phyloP scores from a whole-genome alignment of 2,113 vertebrate species.

The Orientallactaga bullata region DNA sequence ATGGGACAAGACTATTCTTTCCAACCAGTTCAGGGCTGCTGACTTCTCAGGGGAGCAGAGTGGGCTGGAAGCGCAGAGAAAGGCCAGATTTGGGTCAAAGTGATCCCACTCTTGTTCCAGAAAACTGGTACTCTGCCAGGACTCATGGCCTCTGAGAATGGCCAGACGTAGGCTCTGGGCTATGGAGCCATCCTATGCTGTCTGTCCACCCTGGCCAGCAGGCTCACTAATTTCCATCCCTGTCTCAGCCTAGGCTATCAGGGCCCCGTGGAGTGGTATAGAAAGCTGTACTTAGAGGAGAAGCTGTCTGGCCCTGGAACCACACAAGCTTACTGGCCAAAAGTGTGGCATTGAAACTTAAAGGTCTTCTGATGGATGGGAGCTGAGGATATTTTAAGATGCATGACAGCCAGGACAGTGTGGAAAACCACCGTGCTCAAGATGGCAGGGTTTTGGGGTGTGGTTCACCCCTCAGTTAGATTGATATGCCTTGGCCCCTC shows the following conservation, averaged over 20 bases:
- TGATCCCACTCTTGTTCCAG: neutral
- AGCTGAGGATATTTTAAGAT: constrained; percentile 1
- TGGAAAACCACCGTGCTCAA: neutral
- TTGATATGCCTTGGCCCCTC: neutral
- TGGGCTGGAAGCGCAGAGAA: neutral
- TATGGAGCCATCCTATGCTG: neutral
- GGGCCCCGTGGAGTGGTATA: neutral
- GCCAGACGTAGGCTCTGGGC: neutral
- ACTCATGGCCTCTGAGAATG: neutral
- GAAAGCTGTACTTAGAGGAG: neutral
- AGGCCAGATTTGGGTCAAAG: neutral
- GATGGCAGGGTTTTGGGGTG: neutral
- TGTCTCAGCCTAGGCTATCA: neutral
- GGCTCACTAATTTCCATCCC: neutral
- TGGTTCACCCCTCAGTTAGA: neutral
- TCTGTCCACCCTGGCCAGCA: neutral
- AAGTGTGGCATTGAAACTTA: neutral
- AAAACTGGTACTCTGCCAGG: constrained; percentile 2
- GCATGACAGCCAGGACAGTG: neutral
- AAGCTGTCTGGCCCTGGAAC: neutral
- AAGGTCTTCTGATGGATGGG: neutral
- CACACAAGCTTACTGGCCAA: neutral
- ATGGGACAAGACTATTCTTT: neutral
- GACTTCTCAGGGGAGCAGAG: constrained; percentile 4
- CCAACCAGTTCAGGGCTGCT: neutral